Conservation (phyloP, 2,113 vertebrate genomes). For the Pavo muticus region DNA sequence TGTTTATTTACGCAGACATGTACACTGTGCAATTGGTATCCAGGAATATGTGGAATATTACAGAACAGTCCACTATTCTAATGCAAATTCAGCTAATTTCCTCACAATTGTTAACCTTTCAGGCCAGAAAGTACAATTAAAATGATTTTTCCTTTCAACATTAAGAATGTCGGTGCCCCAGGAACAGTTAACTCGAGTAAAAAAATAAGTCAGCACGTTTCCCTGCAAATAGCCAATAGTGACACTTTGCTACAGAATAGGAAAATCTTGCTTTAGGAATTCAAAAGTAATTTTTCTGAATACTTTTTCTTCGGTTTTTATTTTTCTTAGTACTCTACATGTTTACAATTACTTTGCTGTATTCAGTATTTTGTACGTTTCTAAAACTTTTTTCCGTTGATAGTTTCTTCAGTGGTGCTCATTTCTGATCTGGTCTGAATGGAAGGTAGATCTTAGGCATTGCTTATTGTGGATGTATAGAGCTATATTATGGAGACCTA, state of each 20-base stretch:
- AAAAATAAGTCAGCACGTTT: not conserved
- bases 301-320: not conserved
- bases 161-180: not conserved
- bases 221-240: not conserved
- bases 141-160: not conserved
- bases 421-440: not conserved
- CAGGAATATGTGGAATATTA: not conserved
- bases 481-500: not conserved
- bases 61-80: not conserved
- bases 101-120: not conserved
- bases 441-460: not conserved
- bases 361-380: not conserved
- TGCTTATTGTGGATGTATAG: not conserved
- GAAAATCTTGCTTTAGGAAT: not conserved
- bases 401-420: not conserved
- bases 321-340: not conserved
- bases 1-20: not conserved
- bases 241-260: not conserved
- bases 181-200: not conserved
- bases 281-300: not conserved
- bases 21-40: not conserved
- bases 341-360: not conserved
- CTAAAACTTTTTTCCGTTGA: not conserved
- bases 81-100: not conserved
- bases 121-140: not conserved